Conservation (phyloP, 2,888 invertebrate species). For the Cataglyphis livida region DNA sequence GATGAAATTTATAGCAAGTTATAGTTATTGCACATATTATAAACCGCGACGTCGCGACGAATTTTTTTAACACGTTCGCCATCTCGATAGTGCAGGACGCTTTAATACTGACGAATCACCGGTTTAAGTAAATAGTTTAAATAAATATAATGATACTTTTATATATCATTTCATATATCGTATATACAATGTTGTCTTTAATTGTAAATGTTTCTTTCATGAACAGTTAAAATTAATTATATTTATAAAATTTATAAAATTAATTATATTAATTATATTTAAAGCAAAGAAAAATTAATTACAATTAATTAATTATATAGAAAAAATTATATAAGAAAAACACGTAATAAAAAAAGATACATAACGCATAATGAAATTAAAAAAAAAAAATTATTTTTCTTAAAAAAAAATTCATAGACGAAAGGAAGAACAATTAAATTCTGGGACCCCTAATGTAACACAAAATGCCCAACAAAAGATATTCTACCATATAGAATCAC, state of each 20-base stretch:
- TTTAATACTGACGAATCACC: not conserved
- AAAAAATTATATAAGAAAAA: not conserved
- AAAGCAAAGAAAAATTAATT: not conserved
- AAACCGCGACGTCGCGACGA: not conserved
- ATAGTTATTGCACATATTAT: not conserved
- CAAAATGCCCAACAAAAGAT: not conserved
- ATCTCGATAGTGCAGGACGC: not conserved
- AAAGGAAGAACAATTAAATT: not conserved
- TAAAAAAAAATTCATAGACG: not conserved
- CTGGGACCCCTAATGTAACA: not conserved
- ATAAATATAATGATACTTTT: not conserved
- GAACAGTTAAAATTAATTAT: not conserved
- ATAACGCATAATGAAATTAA: not conserved
- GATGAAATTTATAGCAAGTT: constrained; percentile 1
- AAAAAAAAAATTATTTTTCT: constrained; percentile 3
- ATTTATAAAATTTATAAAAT: not conserved
- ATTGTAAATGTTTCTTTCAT: not conserved
- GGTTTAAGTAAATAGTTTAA: not conserved
- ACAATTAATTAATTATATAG: not conserved
- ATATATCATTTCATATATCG: not conserved
- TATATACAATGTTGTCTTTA: not conserved
- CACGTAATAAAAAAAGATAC: not conserved
- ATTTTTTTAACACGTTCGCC: not conserved
- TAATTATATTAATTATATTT: not conserved
- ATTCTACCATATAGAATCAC: not conserved